Base-by-base conservation (phyloP, 2,888 invertebrate species). In the Salticus scenicus region DNA sequence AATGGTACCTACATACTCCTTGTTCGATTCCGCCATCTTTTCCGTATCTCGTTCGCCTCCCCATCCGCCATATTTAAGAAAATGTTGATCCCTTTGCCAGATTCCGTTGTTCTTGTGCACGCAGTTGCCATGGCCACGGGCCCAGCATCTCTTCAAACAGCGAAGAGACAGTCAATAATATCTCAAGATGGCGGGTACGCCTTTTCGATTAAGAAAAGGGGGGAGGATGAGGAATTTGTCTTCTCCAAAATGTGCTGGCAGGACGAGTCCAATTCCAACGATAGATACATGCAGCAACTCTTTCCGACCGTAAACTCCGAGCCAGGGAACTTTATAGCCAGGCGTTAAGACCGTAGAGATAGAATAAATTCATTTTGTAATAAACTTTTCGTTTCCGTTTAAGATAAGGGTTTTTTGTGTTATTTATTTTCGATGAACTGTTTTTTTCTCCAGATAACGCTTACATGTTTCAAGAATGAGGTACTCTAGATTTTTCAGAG, bases 11-110 rank as follows among this genome's bases (percentile, higher is more conserved):
- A 20, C 24, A 24, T 24, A 57, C 57, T 24, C 57, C 57, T 57
- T 57, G 57, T 57, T 57, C 57, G 24, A 57, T 57, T 57, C 57
- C 57, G 57, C 57, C 57, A 57, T 57, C 57, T 33, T 69, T 81
- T 84, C 77, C 83, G 77, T 57, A 67, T 77, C 83, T 73, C 73
- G 57, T 77, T 77, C 76, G 31, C 37, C 66, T 73, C 67, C 57
- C 57, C 83, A 77, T 84, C 83, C 83, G 83, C 83, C 83, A 84
- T 84, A 84, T 84, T 84, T 84, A 84, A 84, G 83, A 84, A 83
- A 84, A 69, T 72, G 66, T 24, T 57, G 57, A 64, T 64, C 76
- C 76, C 57, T 66, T 77, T 84, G 77, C 83, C 77, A 84, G 83
- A 84, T 82, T 70, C 64, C 41, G 83, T 84, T 84, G 83, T 84